Evolutionary conservation across 1,140 invertebrate genomes (phyloP).

Genomic region (Tetranychus cinnabarinus): DNA sequence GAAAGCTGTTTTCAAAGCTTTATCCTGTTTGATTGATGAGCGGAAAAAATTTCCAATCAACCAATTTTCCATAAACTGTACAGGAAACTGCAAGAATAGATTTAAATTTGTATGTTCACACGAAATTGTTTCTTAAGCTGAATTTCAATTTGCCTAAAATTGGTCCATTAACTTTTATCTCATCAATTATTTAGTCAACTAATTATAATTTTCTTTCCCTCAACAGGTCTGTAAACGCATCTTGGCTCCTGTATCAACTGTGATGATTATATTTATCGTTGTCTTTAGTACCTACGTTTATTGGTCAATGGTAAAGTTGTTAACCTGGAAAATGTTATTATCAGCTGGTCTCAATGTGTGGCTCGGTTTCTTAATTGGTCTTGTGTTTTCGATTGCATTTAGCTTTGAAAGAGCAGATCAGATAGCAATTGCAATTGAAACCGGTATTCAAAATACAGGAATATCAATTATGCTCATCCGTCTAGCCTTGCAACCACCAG

Average conservation of each 20-base stretch:
- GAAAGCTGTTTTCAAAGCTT: too few relatives aligned
- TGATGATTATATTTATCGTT: constrained; percentile 61
- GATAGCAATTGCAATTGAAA: constrained; percentile 70
- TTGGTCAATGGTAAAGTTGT: constrained; percentile 66
- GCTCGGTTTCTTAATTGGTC: constrained; percentile 57
- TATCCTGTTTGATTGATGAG: too few relatives aligned
- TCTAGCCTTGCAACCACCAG: constrained; percentile 23
- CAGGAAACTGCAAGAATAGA: too few relatives aligned
- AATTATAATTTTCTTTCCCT: background rate
- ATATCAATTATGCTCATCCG: constrained; percentile 59
- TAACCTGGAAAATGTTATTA: constrained; percentile 53
- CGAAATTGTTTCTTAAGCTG: too few relatives aligned
- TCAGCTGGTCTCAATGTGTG: constrained; percentile 63
- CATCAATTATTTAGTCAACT: too few relatives aligned
- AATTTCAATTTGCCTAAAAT: too few relatives aligned
- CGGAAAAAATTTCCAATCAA: too few relatives aligned
- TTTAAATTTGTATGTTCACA: too few relatives aligned
- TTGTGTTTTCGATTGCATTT: constrained; percentile 30
- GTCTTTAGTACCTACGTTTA: constrained; percentile 78
- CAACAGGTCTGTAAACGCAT: constrained; percentile 41
- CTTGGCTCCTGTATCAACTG: constrained; percentile 57
- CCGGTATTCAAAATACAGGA: constrained; percentile 76
- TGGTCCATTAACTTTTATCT: too few relatives aligned
- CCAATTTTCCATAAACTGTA: too few relatives aligned
- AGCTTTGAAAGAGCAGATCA: constrained; percentile 37